Percentiles rank a stretch among this genome's conserved stretches.
Conservation (phyloP, 2,888 invertebrate species). For the Synergus japonicus region DNA sequence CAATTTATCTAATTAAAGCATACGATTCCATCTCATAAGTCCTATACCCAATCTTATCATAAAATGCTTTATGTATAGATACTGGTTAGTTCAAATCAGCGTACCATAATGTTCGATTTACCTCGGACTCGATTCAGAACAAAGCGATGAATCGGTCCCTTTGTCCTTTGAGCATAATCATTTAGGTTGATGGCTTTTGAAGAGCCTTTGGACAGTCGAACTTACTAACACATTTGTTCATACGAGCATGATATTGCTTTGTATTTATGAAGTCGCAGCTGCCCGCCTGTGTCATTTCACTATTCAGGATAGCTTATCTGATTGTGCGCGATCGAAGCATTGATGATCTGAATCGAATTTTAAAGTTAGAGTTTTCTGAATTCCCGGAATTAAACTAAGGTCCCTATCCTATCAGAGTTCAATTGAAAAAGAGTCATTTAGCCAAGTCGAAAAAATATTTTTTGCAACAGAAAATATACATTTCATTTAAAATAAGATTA, state of each 20-base stretch:
- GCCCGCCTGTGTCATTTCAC: not conserved
- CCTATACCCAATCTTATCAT: not conserved
- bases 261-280: not conserved
- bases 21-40: not conserved
- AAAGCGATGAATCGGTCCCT: not conserved
- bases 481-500: not conserved
- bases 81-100: not conserved
- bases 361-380: not conserved
- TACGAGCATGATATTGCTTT: not conserved
- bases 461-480: not conserved
- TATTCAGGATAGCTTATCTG: not conserved
- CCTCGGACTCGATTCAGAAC: not conserved
- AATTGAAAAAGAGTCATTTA: not conserved
- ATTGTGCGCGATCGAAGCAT: not conserved
- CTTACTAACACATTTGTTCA: not conserved
- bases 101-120: not conserved
- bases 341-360: not conserved
- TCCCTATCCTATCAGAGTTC: not conserved
- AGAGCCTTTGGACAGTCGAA: not conserved
- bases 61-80: not conserved
- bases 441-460: not conserved
- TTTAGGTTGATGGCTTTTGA: not conserved
- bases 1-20: not conserved
- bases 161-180: not conserved
- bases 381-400: too few species aligned